Base-by-base conservation (phyloP, 1,140 invertebrate genomes). In the Conopomorpha cramerella region DNA sequence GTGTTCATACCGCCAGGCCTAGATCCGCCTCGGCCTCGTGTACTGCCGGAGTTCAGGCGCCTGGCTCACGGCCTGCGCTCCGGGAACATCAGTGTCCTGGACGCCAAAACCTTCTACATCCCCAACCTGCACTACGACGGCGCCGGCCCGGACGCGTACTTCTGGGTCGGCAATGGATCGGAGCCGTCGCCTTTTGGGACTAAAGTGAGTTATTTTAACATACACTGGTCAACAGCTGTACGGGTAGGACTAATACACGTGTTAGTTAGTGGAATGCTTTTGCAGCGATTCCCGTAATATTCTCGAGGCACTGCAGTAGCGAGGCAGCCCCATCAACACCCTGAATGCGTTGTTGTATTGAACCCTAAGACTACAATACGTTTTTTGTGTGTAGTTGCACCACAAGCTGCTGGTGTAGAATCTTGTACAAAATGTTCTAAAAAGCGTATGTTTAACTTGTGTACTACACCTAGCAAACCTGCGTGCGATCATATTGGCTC, bases 81-180 rank as follows among this genome's bases (percentile, higher is more conserved):
- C 3, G 93, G 91, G 42, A 93, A 95, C 71, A 89, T 96, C 29
- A 92, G 89, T 44, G 90, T 96, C 10, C 63, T 96, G 27, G 93
- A 96, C 66, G 90, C 92, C 8, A 93, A 92, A 70, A 95, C 93
- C 0, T 88, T 96, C 58, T 93, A 93, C 61, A 95, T 96, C 45
- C 92, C 93, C 2, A 93, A 95, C 74, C 76, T 96, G 29, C 90
- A 94, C 58, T 96, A 95, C 53, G 92, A 96, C 51, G 93, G 93
- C 4, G 88, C 86, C 8, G 91, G 90, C 1, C 89, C 91, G 1
- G 92, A 95, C 58, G 91, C 92, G 3, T 95, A 92, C 64, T 96
- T 96, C 65, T 95, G 90, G 90, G 92, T 95, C 3, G 93, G 93
- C 3, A 93, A 86, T 50, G 93, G 92, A 1, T 77, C 81, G 1